A percentile compares a stretch with the other conserved stretches of the same genome.
phyloP scores from a whole-genome alignment of 1,140 invertebrate species.

The Diorhabda sublineata region DNA sequence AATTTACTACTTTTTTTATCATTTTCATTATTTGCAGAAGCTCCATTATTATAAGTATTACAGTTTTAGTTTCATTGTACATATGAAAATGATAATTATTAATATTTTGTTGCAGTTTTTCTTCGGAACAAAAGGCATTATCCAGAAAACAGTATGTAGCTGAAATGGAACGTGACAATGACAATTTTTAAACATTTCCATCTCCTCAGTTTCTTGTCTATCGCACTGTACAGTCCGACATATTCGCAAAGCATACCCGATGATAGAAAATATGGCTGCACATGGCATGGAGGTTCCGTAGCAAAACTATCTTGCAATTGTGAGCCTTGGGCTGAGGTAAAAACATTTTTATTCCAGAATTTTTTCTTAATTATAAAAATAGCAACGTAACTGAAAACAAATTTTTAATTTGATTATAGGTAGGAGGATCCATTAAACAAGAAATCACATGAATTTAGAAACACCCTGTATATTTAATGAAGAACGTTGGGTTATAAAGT shows the following conservation, averaged over 20 bases:
- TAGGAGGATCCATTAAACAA: too few relatives aligned
- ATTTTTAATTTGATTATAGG: too few relatives aligned
- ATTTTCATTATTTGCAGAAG: too few relatives aligned
- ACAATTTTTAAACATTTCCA: conserved; percentile 4
- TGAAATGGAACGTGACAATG: conserved; percentile 1
- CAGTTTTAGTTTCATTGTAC: conserved; percentile 9
- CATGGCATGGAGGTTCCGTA: conserved; percentile 30
- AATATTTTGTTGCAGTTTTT: background rate
- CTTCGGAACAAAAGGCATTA: background rate
- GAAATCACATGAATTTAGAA: too few relatives aligned
- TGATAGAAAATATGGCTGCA: conserved; percentile 30
- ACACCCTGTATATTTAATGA: too few relatives aligned
- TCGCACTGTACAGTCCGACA: background rate
- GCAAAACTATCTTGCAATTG: conserved; percentile 29
- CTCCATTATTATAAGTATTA: background rate
- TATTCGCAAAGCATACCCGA: conserved; percentile 26
- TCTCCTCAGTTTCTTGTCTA: background rate
- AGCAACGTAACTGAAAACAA: too few relatives aligned
- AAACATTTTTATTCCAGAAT: background rate
- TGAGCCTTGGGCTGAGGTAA: conserved; percentile 31
- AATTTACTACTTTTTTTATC: too few relatives aligned
- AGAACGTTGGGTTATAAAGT: too few relatives aligned
- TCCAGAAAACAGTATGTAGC: conserved; percentile 9
- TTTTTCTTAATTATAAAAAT: too few relatives aligned
- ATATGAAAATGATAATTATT: background rate